These are phyloP conservation scores for Eudasyphora cyanicolor DNA, from an alignment of 2,888 invertebrate species.

Conservation along the genomic window DNA sequence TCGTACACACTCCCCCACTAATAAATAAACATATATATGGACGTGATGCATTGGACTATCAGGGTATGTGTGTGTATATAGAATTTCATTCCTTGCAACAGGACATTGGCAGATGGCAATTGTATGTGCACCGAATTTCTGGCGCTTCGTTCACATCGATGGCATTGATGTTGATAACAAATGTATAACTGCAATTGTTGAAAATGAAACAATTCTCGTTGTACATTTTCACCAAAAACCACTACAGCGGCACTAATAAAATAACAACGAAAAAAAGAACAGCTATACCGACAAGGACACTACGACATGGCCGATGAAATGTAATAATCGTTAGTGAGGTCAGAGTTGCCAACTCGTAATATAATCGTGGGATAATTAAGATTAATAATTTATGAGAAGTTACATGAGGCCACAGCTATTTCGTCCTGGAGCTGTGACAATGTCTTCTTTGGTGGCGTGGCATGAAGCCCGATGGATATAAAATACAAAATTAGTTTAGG, in stretches of 20 bases:
- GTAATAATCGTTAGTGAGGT: background rate
- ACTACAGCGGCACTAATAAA: background rate
- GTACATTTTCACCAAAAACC: slow-evolving; percentile 36
- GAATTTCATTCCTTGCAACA: slow-evolving; percentile 2
- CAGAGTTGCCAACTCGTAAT: slow-evolving; percentile 3
- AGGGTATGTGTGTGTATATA: background rate
- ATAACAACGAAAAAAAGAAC: too few relatives aligned
- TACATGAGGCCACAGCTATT: too few relatives aligned
- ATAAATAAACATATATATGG: slow-evolving; percentile 4
- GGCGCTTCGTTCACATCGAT: slow-evolving; percentile 21
- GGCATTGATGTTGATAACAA: slow-evolving; percentile 48
- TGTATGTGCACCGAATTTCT: slow-evolving; percentile 12
- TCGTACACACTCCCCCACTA: background rate
- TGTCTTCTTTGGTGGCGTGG: too few relatives aligned
- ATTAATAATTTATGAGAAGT: too few relatives aligned
- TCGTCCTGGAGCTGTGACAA: too few relatives aligned
- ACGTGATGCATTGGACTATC: background rate
- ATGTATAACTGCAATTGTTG: slow-evolving; percentile 46
- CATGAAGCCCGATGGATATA: too few relatives aligned
- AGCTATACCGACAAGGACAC: background rate
- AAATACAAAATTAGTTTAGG: too few relatives aligned
- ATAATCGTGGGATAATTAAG: too few relatives aligned
- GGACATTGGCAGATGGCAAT: slow-evolving; percentile 37
- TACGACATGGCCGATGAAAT: background rate
- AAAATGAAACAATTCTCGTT: slow-evolving; percentile 44